Percentiles rank a stretch among this genome's conserved stretches.
Conservation (phyloP, 2,113 vertebrate species). For the Elgaria multicarinata region DNA sequence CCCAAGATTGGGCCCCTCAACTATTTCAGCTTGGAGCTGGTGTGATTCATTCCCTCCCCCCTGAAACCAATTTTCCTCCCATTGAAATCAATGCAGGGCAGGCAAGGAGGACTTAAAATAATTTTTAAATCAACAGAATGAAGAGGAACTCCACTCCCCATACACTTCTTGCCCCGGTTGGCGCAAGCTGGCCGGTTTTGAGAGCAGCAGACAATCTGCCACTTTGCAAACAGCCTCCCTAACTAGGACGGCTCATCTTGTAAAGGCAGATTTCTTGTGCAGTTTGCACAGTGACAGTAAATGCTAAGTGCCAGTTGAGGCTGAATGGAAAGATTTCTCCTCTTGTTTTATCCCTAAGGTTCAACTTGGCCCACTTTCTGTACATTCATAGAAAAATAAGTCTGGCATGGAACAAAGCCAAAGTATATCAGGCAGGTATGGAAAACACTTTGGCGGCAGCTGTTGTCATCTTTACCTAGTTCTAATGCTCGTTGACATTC, state of each 20-base stretch:
- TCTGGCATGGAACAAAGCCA: not conserved
- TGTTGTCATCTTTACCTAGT: not conserved
- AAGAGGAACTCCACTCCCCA: not conserved
- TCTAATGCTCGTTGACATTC: slow-evolving; percentile 22
- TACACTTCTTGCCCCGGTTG: not conserved
- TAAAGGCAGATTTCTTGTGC: not conserved
- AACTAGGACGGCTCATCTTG: not conserved
- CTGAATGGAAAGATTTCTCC: not conserved
- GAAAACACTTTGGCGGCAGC: slow-evolving; percentile 31
- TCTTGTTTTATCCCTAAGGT: slow-evolving; percentile 3
- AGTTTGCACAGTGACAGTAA: not conserved
- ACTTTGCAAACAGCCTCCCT: not conserved
- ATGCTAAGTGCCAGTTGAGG: not conserved
- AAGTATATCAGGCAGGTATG: not conserved
- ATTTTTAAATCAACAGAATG: too few relatives aligned
- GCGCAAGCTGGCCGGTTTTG: not conserved
- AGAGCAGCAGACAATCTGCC: not conserved
- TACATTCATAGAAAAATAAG: not conserved
- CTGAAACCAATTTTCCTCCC: not conserved
- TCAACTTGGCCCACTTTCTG: not conserved
- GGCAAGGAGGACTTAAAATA: too few relatives aligned
- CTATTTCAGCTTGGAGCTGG: not conserved
- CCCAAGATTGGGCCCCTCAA: not conserved
- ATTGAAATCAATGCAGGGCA: not conserved
- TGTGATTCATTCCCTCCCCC: not conserved